Percentiles rank a stretch among this genome's conserved stretches.
phyloP scores from a whole-genome alignment of 2,113 vertebrate species.

The Natator depressus region DNA sequence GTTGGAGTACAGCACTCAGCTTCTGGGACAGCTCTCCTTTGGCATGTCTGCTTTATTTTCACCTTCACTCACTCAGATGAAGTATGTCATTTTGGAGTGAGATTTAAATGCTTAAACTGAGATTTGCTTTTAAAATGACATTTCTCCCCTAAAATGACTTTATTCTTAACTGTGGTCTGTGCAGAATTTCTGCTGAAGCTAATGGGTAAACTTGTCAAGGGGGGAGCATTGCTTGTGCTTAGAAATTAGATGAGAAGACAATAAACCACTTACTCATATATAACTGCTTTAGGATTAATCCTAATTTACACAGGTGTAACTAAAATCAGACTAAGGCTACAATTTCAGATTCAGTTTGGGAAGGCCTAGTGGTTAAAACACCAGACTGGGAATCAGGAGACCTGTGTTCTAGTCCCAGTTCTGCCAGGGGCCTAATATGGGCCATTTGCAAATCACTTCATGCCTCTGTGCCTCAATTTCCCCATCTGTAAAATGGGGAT shows the following conservation, averaged over 20 bases:
- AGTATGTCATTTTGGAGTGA: background rate
- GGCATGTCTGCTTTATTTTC: background rate
- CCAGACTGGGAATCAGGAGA: background rate
- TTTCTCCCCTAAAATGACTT: background rate
- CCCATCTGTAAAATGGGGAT: background rate
- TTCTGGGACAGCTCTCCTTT: background rate
- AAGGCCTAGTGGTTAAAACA: background rate
- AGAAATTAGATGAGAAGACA: background rate
- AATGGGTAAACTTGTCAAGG: background rate
- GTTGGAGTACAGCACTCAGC: too few species aligned
- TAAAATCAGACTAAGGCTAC: background rate
- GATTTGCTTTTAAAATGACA: background rate
- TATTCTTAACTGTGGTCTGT: background rate
- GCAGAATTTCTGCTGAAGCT: background rate
- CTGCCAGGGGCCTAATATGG: background rate
- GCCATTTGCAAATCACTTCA: background rate
- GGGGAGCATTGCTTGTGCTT: background rate
- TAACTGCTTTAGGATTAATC: background rate
- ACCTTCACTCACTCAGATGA: background rate
- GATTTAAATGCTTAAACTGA: background rate
- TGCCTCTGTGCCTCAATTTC: background rate
- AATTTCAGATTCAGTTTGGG: background rate
- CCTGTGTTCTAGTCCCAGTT: background rate
- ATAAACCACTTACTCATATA: background rate
- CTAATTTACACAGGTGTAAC: background rate